These are phyloP conservation scores for Brachycybe producta DNA, from an alignment of 2,888 invertebrate species.

Conservation along the genomic window DNA sequence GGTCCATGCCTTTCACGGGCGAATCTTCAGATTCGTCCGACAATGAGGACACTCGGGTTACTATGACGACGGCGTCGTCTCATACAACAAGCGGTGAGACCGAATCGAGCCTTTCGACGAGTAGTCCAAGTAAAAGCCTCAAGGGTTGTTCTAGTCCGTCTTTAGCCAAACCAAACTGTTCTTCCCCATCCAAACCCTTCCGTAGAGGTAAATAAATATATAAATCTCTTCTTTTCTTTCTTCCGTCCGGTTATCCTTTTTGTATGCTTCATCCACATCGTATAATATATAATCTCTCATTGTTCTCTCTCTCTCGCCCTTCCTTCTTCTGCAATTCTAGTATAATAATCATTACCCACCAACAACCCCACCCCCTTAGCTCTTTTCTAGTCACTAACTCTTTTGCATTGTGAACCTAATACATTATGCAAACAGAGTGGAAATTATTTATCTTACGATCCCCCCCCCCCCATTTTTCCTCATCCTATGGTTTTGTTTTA, in stretches of 20 bases:
- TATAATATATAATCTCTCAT: too few relatives aligned
- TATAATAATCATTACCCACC: not conserved
- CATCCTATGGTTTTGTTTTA: too few relatives aligned
- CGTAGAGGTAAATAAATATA: conserved; percentile 32
- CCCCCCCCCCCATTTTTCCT: too few relatives aligned
- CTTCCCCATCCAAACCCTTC: conserved; percentile 24
- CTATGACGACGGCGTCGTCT: conserved; percentile 24
- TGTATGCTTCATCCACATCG: too few relatives aligned
- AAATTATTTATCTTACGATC: too few relatives aligned
- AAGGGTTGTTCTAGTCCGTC: conserved; percentile 21
- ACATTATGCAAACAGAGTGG: too few relatives aligned
- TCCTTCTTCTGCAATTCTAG: not conserved
- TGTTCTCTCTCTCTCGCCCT: not conserved
- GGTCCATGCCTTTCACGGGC: conserved; percentile 89
- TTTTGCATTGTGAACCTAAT: too few relatives aligned
- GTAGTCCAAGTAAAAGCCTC: conserved; percentile 21
- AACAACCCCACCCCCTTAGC: not conserved
- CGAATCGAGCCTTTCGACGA: conserved; percentile 25
- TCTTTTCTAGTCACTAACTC: too few relatives aligned
- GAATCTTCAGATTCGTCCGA: conserved; percentile 91
- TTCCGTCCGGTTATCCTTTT: too few relatives aligned
- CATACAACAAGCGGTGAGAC: conserved; percentile 25
- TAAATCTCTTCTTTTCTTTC: too few relatives aligned
- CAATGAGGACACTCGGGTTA: conserved; percentile 52
- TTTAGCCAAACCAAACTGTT: conserved; percentile 23